phyloP scores from a whole-genome alignment of 1,140 invertebrate species.

The Odontomachus brunneus region DNA sequence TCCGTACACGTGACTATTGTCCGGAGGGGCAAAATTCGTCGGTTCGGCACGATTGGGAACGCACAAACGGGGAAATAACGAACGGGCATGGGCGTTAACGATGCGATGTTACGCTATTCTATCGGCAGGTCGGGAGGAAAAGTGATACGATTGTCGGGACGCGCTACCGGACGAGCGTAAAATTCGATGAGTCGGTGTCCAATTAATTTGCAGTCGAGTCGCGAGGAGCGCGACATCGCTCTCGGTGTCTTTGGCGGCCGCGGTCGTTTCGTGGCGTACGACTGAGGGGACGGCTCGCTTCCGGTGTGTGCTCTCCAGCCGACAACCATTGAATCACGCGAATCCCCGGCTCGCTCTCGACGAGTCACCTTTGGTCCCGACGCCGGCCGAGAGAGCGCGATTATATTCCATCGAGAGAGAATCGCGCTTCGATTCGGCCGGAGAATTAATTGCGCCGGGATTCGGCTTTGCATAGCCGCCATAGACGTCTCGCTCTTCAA shows the following conservation, averaged over 20 bases:
- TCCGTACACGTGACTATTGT: conserved; percentile 34
- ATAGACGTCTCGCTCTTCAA: conserved; percentile 44
- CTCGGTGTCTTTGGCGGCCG: conserved; percentile 38
- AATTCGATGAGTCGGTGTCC: conserved; percentile 12
- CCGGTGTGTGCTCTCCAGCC: conserved; percentile 56
- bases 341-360: conserved; percentile 47
- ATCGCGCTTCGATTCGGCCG: conserved; percentile 61
- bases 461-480: conserved; percentile 76
- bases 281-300: conserved; percentile 60
- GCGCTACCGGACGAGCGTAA: neutral
- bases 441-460: conserved; percentile 79
- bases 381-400: conserved; percentile 61
- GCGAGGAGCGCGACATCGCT: conserved; percentile 14
- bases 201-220: conserved; percentile 49
- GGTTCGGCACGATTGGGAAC: conserved; percentile 1
- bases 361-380: conserved; percentile 69
- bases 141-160: conserved; percentile 30
- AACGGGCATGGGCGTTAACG: conserved; percentile 42
- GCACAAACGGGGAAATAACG: conserved; percentile 47
- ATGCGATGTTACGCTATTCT: conserved; percentile 42
- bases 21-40: conserved; percentile 24
- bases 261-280: neutral
- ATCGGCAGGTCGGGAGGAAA: conserved; percentile 32
- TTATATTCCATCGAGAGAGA: conserved; percentile 66
- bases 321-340: conserved; percentile 66